Evolutionary conservation across 2,797 vertebrate genomes (phyloP).

Genomic region (Orestias chungarensis): DNA sequence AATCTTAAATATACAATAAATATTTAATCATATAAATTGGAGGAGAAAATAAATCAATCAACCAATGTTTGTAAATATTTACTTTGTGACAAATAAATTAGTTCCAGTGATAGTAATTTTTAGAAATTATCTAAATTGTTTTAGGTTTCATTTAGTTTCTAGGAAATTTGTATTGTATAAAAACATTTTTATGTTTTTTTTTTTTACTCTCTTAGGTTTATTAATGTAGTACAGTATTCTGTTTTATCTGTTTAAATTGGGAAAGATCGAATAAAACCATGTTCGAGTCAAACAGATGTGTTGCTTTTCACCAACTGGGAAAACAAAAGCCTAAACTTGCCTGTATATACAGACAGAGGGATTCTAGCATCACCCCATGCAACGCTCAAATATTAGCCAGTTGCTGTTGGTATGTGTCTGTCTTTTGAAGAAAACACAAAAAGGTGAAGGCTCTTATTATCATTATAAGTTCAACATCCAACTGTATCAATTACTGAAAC

Average conservation of each 20-base stretch:
- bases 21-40: too few species aligned
- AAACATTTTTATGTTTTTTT: not conserved
- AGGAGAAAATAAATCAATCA: too few species aligned
- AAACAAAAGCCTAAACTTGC: not conserved
- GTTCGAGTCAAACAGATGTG: not conserved
- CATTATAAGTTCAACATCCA: not conserved
- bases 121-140: too few species aligned
- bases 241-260: not conserved
- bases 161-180: too few species aligned
- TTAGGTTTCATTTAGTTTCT: too few species aligned
- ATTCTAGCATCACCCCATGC: not conserved
- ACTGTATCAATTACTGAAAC: not conserved
- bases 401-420: not conserved
- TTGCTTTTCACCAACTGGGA: not conserved
- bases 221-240: too few species aligned
- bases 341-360: not conserved
- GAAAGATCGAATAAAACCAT: not conserved
- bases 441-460: not conserved
- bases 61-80: too few species aligned
- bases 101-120: too few species aligned
- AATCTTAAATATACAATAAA: too few species aligned
- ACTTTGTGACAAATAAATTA: too few species aligned
- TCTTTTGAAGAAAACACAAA: not conserved
- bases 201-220: too few species aligned
- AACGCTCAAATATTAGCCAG: not conserved